Base-by-base conservation (phyloP, 2,113 vertebrate species). In the Mirza zaza region DNA sequence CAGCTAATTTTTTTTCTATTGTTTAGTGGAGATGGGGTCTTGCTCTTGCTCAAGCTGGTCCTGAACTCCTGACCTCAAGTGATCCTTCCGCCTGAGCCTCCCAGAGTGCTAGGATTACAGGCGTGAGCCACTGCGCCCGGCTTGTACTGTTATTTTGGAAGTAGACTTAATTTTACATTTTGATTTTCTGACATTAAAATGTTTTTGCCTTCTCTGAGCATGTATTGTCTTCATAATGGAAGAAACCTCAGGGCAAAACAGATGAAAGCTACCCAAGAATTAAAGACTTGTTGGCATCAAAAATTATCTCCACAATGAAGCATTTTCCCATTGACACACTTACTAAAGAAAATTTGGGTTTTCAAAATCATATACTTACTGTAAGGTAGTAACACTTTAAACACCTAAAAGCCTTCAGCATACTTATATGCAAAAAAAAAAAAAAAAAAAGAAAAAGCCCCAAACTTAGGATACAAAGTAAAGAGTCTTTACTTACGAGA, bases 141-240 rank as follows among this genome's bases (percentile, higher is more conserved):
- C 20, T 1, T 63, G 23, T 57, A 80, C 63, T 25, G 48, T 67
- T 61, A 90, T 29, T 83, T 94, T 61, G 70, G 61, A 92, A 77
- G 61, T 6, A 42, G 25, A 92, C 34, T 90, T 91, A 84, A 52
- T 82, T 94, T 89, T 95, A 14, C 10, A 82, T 73, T 96, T 52
- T 96, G 6, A 67, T 87, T 87, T 82, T 90, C 86, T 73, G 25
- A 95, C 45, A 94, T 34, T 79, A 77, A 87, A 77, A 52, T 88
- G 39, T 3, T 91, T 96, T 75, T 93, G 29, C 3, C 23, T 84
- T 95, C 17, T 87, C 75, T 80, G 39, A 77, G 17, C 23, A 70
- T 10, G 82, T 39, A 27, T 3, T 81, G 14, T 27, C 65, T 96
- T 71, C 61, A 59, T 91, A 68, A 93, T 87, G 29, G 63, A 83